Evolutionary conservation across 1,140 invertebrate genomes (phyloP), one percentile per base, ranked within the genome.

Genomic region (Meloidogyne exigua): DNA sequence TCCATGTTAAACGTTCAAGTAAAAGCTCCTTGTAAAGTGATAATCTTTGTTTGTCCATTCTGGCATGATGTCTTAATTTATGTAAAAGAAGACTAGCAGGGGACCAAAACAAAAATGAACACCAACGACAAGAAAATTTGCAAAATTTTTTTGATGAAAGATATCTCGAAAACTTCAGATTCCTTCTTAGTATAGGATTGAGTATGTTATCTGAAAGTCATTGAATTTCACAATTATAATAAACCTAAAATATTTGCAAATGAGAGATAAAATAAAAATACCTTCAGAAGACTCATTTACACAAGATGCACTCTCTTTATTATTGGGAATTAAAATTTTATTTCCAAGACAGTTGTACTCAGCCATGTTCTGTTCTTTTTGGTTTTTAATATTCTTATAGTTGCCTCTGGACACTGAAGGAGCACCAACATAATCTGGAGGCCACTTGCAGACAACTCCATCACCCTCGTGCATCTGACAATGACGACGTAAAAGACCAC

Each of bases 341-440:
- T n/a, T n/a, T n/a, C 5, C n/a, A 57, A 9, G 4, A 9, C 3
- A 10, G 1, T n/a, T n/a, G 21, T n/a, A 57, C 7, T n/a, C 49
- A 9, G 49, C 21, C 9, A n/a, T 57, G 21, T 9, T 57, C 21
- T 57, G 18, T 57, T 21, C n/a, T 12, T 57, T 57, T n/a, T 57
- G 49, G 5, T 9, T 18, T 4, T 5, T n/a, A 12, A 12, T 12
- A 21, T 57, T 12, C n/a, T n/a, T 57, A 57, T 57, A 15, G 5
- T 57, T 57, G 49, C 49, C 18, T n/a, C 21, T 57, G 49, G 49
- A 57, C 5, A 57, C 18, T n/a, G 49, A 25, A 13, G 77, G 67
- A 23, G 42, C 75, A 18, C 77, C 77, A 23, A 78, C 77, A 67
- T 79, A 79, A 25, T 78, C 77, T 44, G 77, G 77, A 44, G 77